Conservation (phyloP, 2,888 invertebrate species). For the Drepanosiphum platanoidis region DNA sequence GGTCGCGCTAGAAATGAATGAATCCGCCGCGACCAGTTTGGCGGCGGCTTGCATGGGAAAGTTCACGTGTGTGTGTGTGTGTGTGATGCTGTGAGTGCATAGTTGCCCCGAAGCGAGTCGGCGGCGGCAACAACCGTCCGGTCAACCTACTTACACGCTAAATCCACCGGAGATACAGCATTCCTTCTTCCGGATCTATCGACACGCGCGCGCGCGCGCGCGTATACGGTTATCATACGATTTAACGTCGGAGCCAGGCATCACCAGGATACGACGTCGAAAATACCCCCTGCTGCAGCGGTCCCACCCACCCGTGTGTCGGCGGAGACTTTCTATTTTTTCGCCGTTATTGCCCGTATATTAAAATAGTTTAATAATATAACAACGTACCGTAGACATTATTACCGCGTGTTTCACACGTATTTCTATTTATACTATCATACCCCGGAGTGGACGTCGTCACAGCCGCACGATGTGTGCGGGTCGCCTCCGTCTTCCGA, state of each 20-base stretch:
- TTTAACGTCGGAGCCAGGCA: constrained; percentile 28
- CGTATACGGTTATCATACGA: constrained; percentile 16
- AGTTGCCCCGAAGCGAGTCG: constrained; percentile 41
- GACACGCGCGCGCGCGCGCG: too few species aligned
- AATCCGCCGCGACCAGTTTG: constrained; percentile 26
- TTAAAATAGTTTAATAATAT: too few species aligned
- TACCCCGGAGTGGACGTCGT: too few species aligned
- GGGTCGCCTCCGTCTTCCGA: too few species aligned
- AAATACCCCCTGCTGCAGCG: background rate
- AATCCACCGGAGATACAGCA: constrained; percentile 58
- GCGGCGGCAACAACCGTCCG: constrained; percentile 18
- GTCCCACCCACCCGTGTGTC: background rate
- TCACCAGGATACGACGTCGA: constrained; percentile 32
- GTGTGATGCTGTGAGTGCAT: too few species aligned
- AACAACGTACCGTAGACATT: too few species aligned
- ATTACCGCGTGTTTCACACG: too few species aligned
- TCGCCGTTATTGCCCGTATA: background rate
- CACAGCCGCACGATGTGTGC: too few species aligned
- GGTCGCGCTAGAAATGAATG: constrained; percentile 20
- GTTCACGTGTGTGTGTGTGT: constrained; percentile 50
- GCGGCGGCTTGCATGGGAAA: constrained; percentile 47
- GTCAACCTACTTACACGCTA: constrained; percentile 60
- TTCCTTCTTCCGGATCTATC: constrained; percentile 58
- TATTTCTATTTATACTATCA: too few species aligned
- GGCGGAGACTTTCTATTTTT: constrained; percentile 40